These are phyloP conservation scores for Hylaeus volcanicus DNA, from an alignment of 1,140 invertebrate species.

Conservation along the genomic window DNA sequence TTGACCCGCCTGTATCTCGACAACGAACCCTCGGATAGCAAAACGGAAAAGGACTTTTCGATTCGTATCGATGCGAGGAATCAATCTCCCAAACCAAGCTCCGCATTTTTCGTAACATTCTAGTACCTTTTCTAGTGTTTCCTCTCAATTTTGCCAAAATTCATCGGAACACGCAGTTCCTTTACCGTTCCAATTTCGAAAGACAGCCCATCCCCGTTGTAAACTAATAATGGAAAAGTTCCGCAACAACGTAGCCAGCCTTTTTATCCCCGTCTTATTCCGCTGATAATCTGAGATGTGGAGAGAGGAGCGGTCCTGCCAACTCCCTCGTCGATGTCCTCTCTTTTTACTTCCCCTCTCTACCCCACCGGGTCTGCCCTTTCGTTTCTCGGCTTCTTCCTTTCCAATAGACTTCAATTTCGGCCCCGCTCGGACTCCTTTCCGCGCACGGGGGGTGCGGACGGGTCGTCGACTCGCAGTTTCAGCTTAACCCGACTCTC, in stretches of 20 bases:
- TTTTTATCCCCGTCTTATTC: conserved; percentile 8
- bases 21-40: too few relatives aligned
- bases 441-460: not conserved
- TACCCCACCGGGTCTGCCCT: not conserved
- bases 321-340: conserved; percentile 15
- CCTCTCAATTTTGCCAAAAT: too few relatives aligned
- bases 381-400: not conserved
- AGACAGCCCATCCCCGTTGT: too few relatives aligned
- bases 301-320: not conserved
- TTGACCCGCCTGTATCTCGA: too few relatives aligned
- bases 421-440: not conserved
- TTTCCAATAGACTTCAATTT: conserved; percentile 1
- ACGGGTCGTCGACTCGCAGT: conserved; percentile 5
- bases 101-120: too few relatives aligned
- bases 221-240: too few relatives aligned
- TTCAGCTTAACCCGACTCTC: not conserved
- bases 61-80: too few relatives aligned
- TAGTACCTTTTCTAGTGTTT: too few relatives aligned
- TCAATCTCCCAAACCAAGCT: too few relatives aligned
- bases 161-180: too few relatives aligned
- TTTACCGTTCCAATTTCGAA: too few relatives aligned
- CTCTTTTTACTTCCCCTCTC: not conserved
- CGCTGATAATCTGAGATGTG: conserved; percentile 10
- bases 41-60: too few relatives aligned
- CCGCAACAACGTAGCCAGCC: not conserved